Evolutionary conservation across 2,888 invertebrate species (phyloP), one percentile per base, ranked within the genome.

Genomic region (Amphimallon solstitiale): DNA sequence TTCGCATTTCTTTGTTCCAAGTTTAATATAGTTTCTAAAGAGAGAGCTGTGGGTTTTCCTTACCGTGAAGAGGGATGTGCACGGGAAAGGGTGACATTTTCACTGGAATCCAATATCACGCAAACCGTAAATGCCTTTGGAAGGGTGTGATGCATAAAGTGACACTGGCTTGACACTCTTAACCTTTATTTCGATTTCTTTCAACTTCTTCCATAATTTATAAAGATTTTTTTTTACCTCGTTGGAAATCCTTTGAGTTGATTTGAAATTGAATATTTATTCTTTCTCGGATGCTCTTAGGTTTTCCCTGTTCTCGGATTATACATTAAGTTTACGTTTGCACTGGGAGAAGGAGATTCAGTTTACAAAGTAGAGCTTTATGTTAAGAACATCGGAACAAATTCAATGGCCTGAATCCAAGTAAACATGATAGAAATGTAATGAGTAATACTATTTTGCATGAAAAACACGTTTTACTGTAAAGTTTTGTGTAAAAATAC

Each of bases 61-160:
- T 65, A 66, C 70, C 68, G 67, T 54, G 48, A 65, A 65, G 69
- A 48, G 35, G 59, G 12, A 34, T 10, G 35, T 52, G 17, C 66
- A 68, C 64, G 66, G 60, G 56, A 67, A 66, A 68, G 65, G 70
- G 70, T 67, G 72, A 71, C 72, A 71, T 70, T 71, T 70, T 70
- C 72, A 72, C 71, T 66, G 71, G 72, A 73, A 73, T 73, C 72
- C 73, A 73, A 72, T 73, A 72, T 72, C 71, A 73, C 71, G 72
- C 71, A 71, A 72, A 72, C 72, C 70, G 72, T 73, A 72, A 72
- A 71, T 69, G 72, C 68, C 72, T 70, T 71, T 67, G 64, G 66
- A 70, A 71, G 70, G 70, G 70, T 68, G 68, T 64, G 69, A 68
- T 71, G 71, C 73, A 73, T 73, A 73, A 68, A 68, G 61, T 66